phyloP scores from a whole-genome alignment of 2,797 vertebrate species.

The Eurystomus glaucurus region DNA sequence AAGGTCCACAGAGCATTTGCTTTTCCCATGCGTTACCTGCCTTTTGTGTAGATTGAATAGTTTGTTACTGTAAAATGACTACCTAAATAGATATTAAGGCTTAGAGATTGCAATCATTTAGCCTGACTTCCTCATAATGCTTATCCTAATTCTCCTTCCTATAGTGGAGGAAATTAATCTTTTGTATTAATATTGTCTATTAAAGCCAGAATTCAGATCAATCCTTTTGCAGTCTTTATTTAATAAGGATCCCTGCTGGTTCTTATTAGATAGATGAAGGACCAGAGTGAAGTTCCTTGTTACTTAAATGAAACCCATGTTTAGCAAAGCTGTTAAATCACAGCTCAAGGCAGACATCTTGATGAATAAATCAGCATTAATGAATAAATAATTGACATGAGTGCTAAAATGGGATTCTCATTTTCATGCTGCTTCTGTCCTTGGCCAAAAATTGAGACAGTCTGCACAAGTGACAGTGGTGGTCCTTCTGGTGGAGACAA shows the following conservation, averaged over 20 bases:
- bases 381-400: slow-evolving; percentile 60
- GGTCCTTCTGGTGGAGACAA: background rate
- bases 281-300: slow-evolving; percentile 47
- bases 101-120: slow-evolving; percentile 18
- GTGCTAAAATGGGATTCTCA: slow-evolving; percentile 32
- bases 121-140: slow-evolving; percentile 18
- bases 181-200: slow-evolving; percentile 52
- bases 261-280: slow-evolving; percentile 64
- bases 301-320: slow-evolving; percentile 63
- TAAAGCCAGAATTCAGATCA: background rate
- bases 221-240: slow-evolving; percentile 57
- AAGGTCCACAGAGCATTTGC: background rate
- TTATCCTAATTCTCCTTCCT: slow-evolving; percentile 31
- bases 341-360: slow-evolving; percentile 55
- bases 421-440: slow-evolving; percentile 3
- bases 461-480: background rate
- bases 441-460: slow-evolving; percentile 8
- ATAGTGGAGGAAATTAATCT: slow-evolving; percentile 54
- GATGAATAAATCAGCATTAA: slow-evolving; percentile 51
- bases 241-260: slow-evolving; percentile 69
- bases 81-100: slow-evolving; percentile 3
- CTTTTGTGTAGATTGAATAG: background rate
- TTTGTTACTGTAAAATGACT: slow-evolving; percentile 30
- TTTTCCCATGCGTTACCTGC: background rate
- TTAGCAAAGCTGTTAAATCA: slow-evolving; percentile 71